Evolutionary conservation across 2,888 invertebrate genomes (phyloP).

Genomic region (Acleris laterana): DNA sequence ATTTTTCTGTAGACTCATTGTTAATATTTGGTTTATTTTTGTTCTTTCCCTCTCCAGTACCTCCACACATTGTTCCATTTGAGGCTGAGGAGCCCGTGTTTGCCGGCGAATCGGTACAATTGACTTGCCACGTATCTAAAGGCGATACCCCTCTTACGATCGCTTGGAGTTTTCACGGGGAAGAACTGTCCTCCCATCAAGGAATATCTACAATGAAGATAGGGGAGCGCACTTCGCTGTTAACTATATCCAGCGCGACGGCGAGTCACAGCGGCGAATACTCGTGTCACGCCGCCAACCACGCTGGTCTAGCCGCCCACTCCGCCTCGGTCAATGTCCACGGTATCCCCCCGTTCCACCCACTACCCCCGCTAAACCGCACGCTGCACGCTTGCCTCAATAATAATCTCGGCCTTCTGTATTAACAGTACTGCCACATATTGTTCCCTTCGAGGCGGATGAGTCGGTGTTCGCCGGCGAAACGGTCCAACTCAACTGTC

Average conservation of each 20-base stretch:
- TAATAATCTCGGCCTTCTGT: constrained; percentile 74
- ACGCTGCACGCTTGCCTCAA: constrained; percentile 80
- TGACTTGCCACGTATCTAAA: constrained; percentile 86
- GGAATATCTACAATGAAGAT: constrained; percentile 85
- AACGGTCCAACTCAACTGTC: constrained; percentile 87
- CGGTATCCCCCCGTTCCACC: constrained; percentile 80
- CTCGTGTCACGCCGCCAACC: constrained; percentile 88
- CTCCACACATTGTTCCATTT: constrained; percentile 87
- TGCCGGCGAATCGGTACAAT: constrained; percentile 86
- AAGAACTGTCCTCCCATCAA: constrained; percentile 80
- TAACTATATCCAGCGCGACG: constrained; percentile 86
- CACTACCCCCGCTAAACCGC: constrained; percentile 64
- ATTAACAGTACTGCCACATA: constrained; percentile 87
- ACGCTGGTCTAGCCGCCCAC: constrained; percentile 86
- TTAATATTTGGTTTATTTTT: constrained; percentile 52
- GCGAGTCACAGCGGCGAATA: constrained; percentile 89
- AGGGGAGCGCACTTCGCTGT: constrained; percentile 86
- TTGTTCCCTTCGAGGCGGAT: constrained; percentile 87
- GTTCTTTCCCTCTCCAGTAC: constrained; percentile 69
- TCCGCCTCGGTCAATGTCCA: constrained; percentile 87
- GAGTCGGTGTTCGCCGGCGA: constrained; percentile 89
- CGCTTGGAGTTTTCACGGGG: constrained; percentile 89
- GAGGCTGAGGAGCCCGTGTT: constrained; percentile 85
- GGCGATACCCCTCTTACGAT: constrained; percentile 90
- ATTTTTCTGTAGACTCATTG: constrained; percentile 50